Conservation (phyloP, 2,113 vertebrate species). For the Reinhardtius hippoglossoides region DNA sequence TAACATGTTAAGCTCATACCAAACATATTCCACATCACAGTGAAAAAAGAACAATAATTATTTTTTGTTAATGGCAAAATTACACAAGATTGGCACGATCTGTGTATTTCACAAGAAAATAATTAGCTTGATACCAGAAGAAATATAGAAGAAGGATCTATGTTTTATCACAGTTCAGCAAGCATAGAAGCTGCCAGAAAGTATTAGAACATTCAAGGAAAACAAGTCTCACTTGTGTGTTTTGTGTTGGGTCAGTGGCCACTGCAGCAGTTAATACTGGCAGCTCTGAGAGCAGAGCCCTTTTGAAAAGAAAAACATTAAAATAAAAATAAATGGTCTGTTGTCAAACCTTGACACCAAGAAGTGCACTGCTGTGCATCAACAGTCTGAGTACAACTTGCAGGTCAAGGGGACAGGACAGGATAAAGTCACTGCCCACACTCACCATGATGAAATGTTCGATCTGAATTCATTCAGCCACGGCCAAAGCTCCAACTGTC, state of each 20-base stretch:
- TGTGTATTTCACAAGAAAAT: too few relatives aligned
- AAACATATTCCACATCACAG: too few relatives aligned
- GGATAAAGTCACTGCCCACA: neutral
- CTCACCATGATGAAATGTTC: conserved; percentile 9
- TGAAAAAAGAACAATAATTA: too few relatives aligned
- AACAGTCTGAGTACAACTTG: neutral
- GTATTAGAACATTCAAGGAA: neutral
- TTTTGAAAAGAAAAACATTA: neutral
- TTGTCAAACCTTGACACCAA: neutral
- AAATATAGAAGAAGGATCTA: neutral
- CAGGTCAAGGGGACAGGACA: neutral
- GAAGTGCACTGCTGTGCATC: conserved; percentile 3
- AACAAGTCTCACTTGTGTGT: neutral
- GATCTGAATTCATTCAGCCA: neutral
- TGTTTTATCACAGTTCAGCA: neutral
- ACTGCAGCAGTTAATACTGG: neutral
- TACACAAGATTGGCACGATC: too few relatives aligned
- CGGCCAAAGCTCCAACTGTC: neutral
- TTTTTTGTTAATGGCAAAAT: too few relatives aligned
- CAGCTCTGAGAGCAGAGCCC: neutral
- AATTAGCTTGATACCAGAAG: neutral
- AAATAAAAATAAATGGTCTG: conserved; percentile 11
- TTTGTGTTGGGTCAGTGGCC: neutral
- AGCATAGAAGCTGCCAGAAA: neutral
- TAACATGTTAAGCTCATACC: too few relatives aligned